phyloP scores from a whole-genome alignment of 2,113 vertebrate species.

The Sander lucioperca region DNA sequence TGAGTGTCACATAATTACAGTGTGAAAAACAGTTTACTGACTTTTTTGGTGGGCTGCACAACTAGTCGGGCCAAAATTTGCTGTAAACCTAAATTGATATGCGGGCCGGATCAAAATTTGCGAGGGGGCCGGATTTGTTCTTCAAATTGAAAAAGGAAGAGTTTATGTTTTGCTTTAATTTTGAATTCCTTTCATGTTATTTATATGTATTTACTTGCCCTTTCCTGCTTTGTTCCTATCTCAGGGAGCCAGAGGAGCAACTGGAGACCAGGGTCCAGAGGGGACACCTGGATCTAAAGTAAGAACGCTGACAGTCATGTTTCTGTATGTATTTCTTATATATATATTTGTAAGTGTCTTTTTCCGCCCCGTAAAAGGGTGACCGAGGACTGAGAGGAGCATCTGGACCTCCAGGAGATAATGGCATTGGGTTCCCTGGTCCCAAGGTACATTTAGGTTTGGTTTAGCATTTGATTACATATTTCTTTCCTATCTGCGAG shows the following conservation, averaged over 20 bases:
- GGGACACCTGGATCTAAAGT: conserved; percentile 90
- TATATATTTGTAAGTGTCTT: not conserved
- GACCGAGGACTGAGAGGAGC: conserved; percentile 84
- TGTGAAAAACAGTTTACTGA: too few relatives aligned
- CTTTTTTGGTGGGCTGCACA: too few relatives aligned
- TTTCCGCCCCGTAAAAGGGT: conserved; percentile 60
- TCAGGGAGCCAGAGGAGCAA: conserved; percentile 86
- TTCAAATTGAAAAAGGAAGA: not conserved
- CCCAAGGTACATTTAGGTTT: conserved; percentile 83
- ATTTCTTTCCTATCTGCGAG: not conserved
- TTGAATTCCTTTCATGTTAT: not conserved
- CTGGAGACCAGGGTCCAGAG: conserved; percentile 86
- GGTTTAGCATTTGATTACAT: not conserved
- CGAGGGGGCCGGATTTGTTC: too few relatives aligned
- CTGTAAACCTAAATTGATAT: too few relatives aligned
- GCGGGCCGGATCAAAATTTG: too few relatives aligned
- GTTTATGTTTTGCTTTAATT: not conserved
- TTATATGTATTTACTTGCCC: not conserved
- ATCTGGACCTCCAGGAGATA: conserved; percentile 84
- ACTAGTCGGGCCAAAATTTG: too few relatives aligned
- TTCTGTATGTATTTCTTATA: too few relatives aligned
- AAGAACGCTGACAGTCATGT: conserved; percentile 46
- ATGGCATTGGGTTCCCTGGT: conserved; percentile 88
- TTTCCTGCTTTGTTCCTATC: conserved; percentile 6
- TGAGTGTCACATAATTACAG: too few relatives aligned